Evolutionary conservation across 2,888 invertebrate species (phyloP).

Genomic region (Lithosia quadra): DNA sequence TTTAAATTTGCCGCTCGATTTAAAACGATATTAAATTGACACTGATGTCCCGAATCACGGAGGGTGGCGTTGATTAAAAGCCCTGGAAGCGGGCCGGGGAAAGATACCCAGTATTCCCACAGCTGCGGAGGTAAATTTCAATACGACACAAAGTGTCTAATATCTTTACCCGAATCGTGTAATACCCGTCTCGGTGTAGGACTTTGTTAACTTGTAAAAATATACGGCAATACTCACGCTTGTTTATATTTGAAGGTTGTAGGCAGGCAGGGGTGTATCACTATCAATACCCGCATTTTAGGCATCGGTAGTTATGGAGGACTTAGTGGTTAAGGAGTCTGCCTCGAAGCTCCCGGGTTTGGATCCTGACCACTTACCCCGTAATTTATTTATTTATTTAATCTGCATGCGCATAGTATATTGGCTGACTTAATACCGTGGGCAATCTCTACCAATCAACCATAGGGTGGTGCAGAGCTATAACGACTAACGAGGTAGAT

Average conservation of each 20-base stretch:
- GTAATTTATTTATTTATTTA: too few species aligned
- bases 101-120: slow-evolving; percentile 54
- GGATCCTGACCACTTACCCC: too few species aligned
- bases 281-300: too few species aligned
- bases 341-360: too few species aligned
- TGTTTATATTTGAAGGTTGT: not conserved
- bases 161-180: slow-evolving; percentile 63
- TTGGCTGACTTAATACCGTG: too few species aligned
- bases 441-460: too few species aligned
- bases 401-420: too few species aligned
- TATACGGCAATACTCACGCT: slow-evolving; percentile 33
- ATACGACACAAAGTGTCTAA: slow-evolving; percentile 70
- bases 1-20: slow-evolving; percentile 63
- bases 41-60: slow-evolving; percentile 61
- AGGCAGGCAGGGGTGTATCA: not conserved
- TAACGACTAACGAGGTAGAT: too few species aligned
- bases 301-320: too few species aligned
- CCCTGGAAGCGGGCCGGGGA: slow-evolving; percentile 50
- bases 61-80: slow-evolving; percentile 73
- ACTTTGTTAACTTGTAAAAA: slow-evolving; percentile 67
- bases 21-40: slow-evolving; percentile 71
- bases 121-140: slow-evolving; percentile 66
- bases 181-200: slow-evolving; percentile 69
- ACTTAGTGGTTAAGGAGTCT: too few species aligned
- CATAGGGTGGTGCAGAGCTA: too few species aligned